phyloP scores from a whole-genome alignment of 2,888 invertebrate genomes.

The Nomada goodeniana region DNA sequence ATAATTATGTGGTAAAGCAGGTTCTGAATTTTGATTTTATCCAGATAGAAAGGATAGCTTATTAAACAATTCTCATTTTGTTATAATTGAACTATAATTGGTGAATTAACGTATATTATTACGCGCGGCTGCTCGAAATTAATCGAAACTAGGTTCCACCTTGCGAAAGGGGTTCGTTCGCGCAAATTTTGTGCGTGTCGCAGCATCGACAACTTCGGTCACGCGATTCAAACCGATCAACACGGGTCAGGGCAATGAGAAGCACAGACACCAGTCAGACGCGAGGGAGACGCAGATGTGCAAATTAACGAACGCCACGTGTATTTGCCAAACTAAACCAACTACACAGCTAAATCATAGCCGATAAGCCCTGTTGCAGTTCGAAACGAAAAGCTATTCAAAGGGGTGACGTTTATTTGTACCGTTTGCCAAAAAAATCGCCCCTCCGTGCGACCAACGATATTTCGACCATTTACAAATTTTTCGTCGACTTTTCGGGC shows the following conservation, averaged over 20 bases:
- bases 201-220: slow-evolving; percentile 47
- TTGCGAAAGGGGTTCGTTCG: background rate
- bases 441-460: background rate
- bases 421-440: background rate
- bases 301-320: slow-evolving; percentile 56
- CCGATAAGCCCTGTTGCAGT: slow-evolving; percentile 52
- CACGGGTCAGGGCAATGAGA: slow-evolving; percentile 5
- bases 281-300: slow-evolving; percentile 53
- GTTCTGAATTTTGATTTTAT: too few relatives aligned
- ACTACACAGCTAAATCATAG: slow-evolving; percentile 60
- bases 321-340: slow-evolving; percentile 60
- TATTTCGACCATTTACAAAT: background rate
- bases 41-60: background rate
- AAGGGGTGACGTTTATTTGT: background rate
- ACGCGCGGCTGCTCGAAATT: slow-evolving; percentile 41
- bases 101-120: slow-evolving; percentile 31
- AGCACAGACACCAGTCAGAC: slow-evolving; percentile 6
- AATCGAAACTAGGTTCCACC: slow-evolving; percentile 41
- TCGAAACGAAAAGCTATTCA: slow-evolving; percentile 11
- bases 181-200: slow-evolving; percentile 1
- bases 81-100: slow-evolving; percentile 9
- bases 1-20: too few relatives aligned
- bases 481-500: background rate
- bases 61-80: background rate
- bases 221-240: slow-evolving; percentile 61